Base-by-base conservation (phyloP, 2,113 vertebrate genomes). In the Megaleporinus macrocephalus region DNA sequence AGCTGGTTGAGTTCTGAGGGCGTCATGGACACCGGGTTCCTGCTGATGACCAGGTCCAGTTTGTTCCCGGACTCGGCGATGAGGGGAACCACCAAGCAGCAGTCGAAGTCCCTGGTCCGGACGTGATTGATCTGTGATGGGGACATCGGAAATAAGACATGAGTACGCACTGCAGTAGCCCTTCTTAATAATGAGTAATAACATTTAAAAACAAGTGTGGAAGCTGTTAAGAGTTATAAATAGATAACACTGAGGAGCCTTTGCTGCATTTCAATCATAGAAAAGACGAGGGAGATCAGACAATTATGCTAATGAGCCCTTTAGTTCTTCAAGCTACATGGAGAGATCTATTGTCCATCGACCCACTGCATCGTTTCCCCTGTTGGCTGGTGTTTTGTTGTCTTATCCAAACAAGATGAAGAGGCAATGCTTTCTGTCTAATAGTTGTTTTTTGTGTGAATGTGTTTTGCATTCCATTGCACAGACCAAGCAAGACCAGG, bases 31-130 rank as follows among this genome's bases (percentile, higher is more conserved):
- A 96, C 86, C 0, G 96, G 97, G 86, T 97, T 98, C 86, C 98
- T 94, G 83, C 98, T 99, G 47, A 99, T 98, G 61, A 99, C 98
- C 70, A 99, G 94, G 84, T 99, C 97, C 89, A 99, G 92, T 83
- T 95, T 97, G 86, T 98, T 97, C n/a, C 96, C 96, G 12, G 97
- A 99, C 86, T 99, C 98, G 0, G 98, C 96, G 6, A 99, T 99
- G 73, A 99, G 96, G 51, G 98, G 98, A 79, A 99, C 97, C 0
- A 98, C 97, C 1, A 99, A 95, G 82, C 97, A 99, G 94, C 97
- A 99, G 93, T 99, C 98, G 59, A 99, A 98, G 94, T 99, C 97
- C 86, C 98, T 94, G n/a, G 98, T 99, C 80, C 97, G 95, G 18
- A 99, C 94, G 0, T 99, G 97, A 86, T 98, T 99, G 4, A 99